phyloP scores from a whole-genome alignment of 2,113 vertebrate genomes.

The Fregetta grallaria region DNA sequence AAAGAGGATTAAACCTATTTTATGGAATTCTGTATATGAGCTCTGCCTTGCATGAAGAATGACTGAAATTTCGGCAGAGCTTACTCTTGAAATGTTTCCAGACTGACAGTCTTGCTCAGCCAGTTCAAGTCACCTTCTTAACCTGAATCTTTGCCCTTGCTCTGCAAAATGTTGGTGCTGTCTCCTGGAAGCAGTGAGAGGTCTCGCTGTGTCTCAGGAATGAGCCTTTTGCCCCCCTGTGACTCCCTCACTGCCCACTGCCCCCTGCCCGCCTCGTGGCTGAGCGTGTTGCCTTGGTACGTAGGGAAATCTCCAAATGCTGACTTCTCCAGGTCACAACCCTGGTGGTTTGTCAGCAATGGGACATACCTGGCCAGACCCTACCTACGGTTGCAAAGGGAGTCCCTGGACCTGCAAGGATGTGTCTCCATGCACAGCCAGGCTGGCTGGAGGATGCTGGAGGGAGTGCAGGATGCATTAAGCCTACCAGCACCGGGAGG shows the following conservation, averaged over 20 bases:
- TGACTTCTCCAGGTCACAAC: not conserved
- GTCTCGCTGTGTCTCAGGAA: not conserved
- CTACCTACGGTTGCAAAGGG: not conserved
- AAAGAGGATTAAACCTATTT: not conserved
- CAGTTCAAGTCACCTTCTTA: not conserved
- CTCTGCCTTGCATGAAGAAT: not conserved
- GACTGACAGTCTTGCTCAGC: too few relatives aligned
- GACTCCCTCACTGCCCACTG: accelerated
- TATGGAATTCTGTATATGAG: not conserved
- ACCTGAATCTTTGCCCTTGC: not conserved
- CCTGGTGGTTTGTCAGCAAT: not conserved
- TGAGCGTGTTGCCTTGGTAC: not conserved
- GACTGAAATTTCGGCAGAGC: not conserved
- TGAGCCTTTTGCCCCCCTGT: not conserved
- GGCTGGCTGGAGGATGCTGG: not conserved
- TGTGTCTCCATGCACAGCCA: not conserved
- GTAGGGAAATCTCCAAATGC: not conserved
- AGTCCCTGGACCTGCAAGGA: not conserved
- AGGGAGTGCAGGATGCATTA: not conserved
- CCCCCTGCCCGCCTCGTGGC: not conserved
- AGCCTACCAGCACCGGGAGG: not conserved
- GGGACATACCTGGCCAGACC: not conserved
- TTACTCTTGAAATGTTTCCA: not conserved
- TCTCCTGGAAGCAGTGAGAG: not conserved
- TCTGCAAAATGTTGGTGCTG: not conserved